A percentile compares a stretch with the other conserved stretches of the same genome.
Evolutionary conservation across 2,113 vertebrate species (phyloP).

Genomic region (Nestor notabilis): DNA sequence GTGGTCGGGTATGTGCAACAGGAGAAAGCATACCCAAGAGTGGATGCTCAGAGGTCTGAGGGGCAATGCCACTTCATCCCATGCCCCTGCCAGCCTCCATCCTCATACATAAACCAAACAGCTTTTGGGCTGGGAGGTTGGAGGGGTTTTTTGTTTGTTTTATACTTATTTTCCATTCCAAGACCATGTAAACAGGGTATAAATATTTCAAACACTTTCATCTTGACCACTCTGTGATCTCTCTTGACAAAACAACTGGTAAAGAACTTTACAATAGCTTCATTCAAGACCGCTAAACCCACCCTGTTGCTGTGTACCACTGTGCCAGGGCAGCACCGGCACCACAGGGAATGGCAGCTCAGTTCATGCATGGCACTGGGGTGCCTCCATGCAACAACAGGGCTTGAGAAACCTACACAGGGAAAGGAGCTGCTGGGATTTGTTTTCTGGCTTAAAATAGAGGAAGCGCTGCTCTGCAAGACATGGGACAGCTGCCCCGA

Average conservation of each 20-base stretch:
- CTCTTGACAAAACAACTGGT: conserved; percentile 12
- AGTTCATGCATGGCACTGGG: not conserved
- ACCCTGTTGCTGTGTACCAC: not conserved
- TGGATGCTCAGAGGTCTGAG: not conserved
- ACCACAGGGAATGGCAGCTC: rapidly evolving
- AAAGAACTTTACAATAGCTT: conserved; percentile 22
- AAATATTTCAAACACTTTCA: conserved; percentile 29
- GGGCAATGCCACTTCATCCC: not conserved
- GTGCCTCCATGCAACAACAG: conserved; percentile 26
- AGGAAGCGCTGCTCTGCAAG: not conserved
- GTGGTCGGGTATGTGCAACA: not conserved
- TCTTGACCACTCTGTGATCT: not conserved
- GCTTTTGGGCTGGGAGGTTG: not conserved
- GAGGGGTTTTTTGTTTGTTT: not conserved
- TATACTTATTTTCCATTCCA: not conserved
- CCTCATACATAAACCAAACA: not conserved
- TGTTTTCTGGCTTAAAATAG: not conserved
- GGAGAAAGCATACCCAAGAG: not conserved
- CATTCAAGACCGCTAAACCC: not conserved
- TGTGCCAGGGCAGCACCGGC: not conserved
- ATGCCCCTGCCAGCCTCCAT: not conserved
- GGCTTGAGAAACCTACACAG: not conserved
- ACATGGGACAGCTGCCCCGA: rapidly evolving
- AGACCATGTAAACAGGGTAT: not conserved
- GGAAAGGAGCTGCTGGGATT: not conserved